Evolutionary conservation across 2,113 vertebrate species (phyloP).

Genomic region (Toxostoma redivivum): DNA sequence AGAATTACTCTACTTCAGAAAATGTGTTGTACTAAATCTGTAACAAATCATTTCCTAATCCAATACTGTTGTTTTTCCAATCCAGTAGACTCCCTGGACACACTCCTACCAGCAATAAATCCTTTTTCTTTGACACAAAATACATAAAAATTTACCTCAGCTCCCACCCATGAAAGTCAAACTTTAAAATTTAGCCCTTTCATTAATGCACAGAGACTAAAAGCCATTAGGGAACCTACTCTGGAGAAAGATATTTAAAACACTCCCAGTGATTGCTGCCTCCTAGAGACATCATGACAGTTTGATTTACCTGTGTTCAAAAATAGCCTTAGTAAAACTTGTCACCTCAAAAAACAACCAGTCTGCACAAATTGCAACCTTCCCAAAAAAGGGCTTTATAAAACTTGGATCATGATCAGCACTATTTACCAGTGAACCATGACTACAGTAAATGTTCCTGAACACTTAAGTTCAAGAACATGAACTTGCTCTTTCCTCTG

Average conservation of each 20-base stretch:
- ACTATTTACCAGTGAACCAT: not conserved
- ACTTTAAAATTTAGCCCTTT: not conserved
- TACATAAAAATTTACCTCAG: not conserved
- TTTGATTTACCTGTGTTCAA: not conserved
- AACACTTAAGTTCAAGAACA: not conserved
- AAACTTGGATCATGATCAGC: not conserved
- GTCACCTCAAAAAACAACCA: not conserved
- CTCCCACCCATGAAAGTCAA: not conserved
- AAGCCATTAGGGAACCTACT: not conserved
- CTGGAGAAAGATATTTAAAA: not conserved
- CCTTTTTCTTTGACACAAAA: not conserved
- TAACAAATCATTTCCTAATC: not conserved
- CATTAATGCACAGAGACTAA: not conserved
- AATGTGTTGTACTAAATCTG: not conserved
- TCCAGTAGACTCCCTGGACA: not conserved
- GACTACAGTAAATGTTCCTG: not conserved
- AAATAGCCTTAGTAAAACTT: not conserved
- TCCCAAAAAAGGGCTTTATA: not conserved
- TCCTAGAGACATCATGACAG: fast-evolving
- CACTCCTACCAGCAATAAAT: not conserved
- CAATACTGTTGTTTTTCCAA: not conserved
- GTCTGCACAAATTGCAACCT: not conserved
- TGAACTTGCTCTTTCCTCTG: not conserved
- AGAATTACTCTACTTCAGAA: not conserved
- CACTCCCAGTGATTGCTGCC: fast-evolving